phyloP scores from a whole-genome alignment of 2,113 vertebrate genomes.

The Meriones unguiculatus region DNA sequence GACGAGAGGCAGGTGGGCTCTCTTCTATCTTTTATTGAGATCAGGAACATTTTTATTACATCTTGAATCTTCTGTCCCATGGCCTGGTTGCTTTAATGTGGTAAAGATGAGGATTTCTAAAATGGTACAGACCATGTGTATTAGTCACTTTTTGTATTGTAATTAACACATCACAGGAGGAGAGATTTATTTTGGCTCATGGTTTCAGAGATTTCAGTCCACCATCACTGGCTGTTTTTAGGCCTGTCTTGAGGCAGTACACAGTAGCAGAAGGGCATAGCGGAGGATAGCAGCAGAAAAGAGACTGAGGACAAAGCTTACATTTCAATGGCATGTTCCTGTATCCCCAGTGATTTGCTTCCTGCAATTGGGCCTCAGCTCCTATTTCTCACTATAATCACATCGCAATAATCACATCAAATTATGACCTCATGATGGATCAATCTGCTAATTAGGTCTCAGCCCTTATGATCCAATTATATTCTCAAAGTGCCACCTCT shows the following conservation, averaged over 20 bases:
- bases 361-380: not conserved
- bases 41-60: slow-evolving; percentile 9
- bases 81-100: slow-evolving; percentile 1
- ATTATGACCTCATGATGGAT: not conserved
- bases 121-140: not conserved
- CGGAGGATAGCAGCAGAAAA: not conserved
- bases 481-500: not conserved
- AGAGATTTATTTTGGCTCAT: not conserved
- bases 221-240: not conserved
- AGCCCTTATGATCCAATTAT: not conserved
- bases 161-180: not conserved
- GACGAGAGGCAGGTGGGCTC: not conserved
- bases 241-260: not conserved
- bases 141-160: not conserved
- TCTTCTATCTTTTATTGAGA: not conserved
- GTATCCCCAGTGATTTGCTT: not conserved
- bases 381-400: not conserved
- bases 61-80: not conserved
- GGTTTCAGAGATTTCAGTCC: not conserved
- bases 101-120: slow-evolving; percentile 45
- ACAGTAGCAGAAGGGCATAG: not conserved
- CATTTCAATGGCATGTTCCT: not conserved
- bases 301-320: no score
- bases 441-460: not conserved
- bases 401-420: not conserved